Conservation (phyloP, 2,797 vertebrate species). For the Acrossocheilus fasciatus region DNA sequence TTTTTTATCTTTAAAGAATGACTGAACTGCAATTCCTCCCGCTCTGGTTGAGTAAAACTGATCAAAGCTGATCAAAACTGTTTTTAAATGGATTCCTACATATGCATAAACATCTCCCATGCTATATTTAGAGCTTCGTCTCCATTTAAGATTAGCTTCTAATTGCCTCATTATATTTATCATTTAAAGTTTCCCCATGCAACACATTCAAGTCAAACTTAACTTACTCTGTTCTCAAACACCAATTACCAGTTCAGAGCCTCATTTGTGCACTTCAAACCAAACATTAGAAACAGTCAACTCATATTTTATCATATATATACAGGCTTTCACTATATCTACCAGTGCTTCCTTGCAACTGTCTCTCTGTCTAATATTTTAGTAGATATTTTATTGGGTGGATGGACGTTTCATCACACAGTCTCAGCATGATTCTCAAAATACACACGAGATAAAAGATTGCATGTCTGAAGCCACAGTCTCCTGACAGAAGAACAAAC, state of each 20-base stretch:
- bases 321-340: neutral
- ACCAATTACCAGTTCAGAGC: neutral
- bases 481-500: neutral
- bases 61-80: neutral
- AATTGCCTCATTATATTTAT: constrained; percentile 13
- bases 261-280: neutral
- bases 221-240: neutral
- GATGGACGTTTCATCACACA: neutral
- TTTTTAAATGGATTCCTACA: constrained; percentile 9
- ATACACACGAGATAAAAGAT: neutral
- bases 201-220: neutral
- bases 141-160: neutral
- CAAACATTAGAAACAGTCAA: neutral
- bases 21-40: neutral
- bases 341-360: neutral
- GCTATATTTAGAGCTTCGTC: neutral
- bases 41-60: neutral
- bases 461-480: neutral
- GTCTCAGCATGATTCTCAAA: neutral
- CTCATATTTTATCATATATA: neutral
- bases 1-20: neutral
- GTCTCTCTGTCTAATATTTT: neutral
- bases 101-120: neutral
- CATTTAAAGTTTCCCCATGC: neutral
- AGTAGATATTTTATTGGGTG: neutral